phyloP scores from a whole-genome alignment of 2,797 vertebrate species.

The Myripristis jacobus region DNA sequence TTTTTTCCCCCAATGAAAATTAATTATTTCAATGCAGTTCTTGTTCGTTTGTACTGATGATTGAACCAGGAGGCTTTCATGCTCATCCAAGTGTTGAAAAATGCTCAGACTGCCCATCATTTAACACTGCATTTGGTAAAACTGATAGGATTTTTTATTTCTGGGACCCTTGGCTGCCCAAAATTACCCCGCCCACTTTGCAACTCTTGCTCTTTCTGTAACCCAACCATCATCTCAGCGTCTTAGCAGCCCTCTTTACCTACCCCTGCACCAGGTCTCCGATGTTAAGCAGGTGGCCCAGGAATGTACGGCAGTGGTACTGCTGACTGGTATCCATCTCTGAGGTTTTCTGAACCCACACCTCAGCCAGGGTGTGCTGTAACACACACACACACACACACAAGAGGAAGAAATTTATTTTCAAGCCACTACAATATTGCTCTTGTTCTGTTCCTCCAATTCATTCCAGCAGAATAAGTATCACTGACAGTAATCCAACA shows the following conservation, averaged over 20 bases:
- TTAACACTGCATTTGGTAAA: no score
- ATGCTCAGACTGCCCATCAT: no score
- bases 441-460: slow-evolving; percentile 16
- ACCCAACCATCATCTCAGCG: neutral
- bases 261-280: slow-evolving; percentile 91
- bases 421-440: slow-evolving; percentile 11
- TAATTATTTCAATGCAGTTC: no score
- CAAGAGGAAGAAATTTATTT: slow-evolving; percentile 18
- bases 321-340: slow-evolving; percentile 94
- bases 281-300: slow-evolving; percentile 96
- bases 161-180: no score
- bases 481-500: slow-evolving; percentile 40
- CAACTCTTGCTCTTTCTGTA: neutral
- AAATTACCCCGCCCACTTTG: no score
- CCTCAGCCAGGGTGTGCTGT: slow-evolving; percentile 93
- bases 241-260: slow-evolving; percentile 9
- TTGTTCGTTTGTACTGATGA: no score
- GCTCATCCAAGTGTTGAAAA: no score
- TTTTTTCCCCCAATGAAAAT: no score
- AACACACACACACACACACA: slow-evolving; percentile 44
- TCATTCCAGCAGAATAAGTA: slow-evolving; percentile 18
- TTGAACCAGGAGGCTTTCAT: no score
- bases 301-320: slow-evolving; percentile 94
- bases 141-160: no score
- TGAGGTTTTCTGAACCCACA: slow-evolving; percentile 97